A percentile compares a stretch with the other conserved stretches of the same genome.
Evolutionary conservation across 2,888 invertebrate species (phyloP).

Genomic region (Dastarcus helophoroides): DNA sequence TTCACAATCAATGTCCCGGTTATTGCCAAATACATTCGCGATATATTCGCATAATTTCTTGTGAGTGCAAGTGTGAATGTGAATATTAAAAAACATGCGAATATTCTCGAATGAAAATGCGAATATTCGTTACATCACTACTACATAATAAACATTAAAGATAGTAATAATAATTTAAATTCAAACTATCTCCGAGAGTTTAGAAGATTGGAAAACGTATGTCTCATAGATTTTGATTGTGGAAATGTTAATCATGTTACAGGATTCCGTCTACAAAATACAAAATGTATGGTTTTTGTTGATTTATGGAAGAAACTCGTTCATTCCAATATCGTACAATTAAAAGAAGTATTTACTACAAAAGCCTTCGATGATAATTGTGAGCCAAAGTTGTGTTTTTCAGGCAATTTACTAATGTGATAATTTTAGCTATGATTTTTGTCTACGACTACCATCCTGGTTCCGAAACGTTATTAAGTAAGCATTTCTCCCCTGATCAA

Average conservation of each 20-base stretch:
- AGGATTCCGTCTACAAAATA: slow-evolving; percentile 71
- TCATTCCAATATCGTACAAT: slow-evolving; percentile 88
- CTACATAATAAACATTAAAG: no score
- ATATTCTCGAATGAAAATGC: no score
- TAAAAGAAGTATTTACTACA: slow-evolving; percentile 88
- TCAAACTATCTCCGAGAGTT: no score
- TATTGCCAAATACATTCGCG: no score
- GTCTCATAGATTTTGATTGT: no score
- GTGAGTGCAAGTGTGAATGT: no score
- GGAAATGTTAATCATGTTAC: slow-evolving; percentile 19
- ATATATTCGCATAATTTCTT: no score
- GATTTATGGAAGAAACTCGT: slow-evolving; percentile 92
- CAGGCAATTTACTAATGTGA: slow-evolving; percentile 11
- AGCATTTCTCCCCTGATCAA: slow-evolving; percentile 63
- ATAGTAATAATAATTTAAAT: no score
- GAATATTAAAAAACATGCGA: no score
- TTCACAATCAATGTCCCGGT: no score
- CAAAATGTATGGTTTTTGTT: slow-evolving; percentile 73
- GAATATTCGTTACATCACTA: no score
- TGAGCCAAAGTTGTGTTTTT: slow-evolving; percentile 39
- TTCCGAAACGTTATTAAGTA: slow-evolving; percentile 75
- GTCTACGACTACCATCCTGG: slow-evolving; percentile 93
- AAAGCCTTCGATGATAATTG: slow-evolving; percentile 94
- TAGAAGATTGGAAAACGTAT: no score
- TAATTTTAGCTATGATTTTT: slow-evolving; percentile 73